A percentile compares a stretch with the other conserved stretches of the same genome.
These are phyloP conservation scores for Drosophila kikkawai DNA, from an alignment of 1,140 invertebrate species.

Conservation along the genomic window DNA sequence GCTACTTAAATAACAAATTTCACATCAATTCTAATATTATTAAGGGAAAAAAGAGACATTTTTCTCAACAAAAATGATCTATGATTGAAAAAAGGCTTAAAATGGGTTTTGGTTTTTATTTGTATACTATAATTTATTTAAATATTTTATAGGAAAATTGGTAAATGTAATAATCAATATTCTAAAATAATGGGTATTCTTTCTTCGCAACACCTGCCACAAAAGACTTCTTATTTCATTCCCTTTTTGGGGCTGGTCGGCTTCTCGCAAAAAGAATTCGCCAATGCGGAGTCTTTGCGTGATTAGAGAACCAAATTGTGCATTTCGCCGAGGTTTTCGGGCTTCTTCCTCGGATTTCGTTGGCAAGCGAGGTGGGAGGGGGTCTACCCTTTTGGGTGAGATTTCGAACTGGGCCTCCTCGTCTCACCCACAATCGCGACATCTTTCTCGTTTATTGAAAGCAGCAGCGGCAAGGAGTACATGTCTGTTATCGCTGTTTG, in stretches of 20 bases:
- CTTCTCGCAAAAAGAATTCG: slow-evolving; percentile 56
- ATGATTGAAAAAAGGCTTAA: too few species aligned
- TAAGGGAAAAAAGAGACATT: rapidly evolving
- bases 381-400: slow-evolving; percentile 10
- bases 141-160: too few species aligned
- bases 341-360: slow-evolving; percentile 5
- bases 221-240: slow-evolving; percentile 2
- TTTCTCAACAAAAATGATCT: not conserved
- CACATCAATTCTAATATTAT: not conserved
- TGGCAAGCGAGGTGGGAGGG: not conserved
- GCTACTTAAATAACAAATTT: not conserved
- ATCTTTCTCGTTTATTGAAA: slow-evolving; percentile 34
- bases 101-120: not conserved
- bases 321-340: slow-evolving; percentile 53
- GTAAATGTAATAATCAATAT: not conserved
- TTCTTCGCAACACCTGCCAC: not conserved
- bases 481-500: slow-evolving; percentile 79
- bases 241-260: slow-evolving; percentile 20
- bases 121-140: not conserved
- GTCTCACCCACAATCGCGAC: slow-evolving; percentile 50
- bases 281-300: slow-evolving; percentile 72
- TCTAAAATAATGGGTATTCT: not conserved
- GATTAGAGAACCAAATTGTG: slow-evolving; percentile 81
- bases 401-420: slow-evolving; percentile 52
- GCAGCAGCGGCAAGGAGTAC: slow-evolving; percentile 47